phyloP scores from a whole-genome alignment of 2,797 vertebrate species.

The Poecilia wingei region DNA sequence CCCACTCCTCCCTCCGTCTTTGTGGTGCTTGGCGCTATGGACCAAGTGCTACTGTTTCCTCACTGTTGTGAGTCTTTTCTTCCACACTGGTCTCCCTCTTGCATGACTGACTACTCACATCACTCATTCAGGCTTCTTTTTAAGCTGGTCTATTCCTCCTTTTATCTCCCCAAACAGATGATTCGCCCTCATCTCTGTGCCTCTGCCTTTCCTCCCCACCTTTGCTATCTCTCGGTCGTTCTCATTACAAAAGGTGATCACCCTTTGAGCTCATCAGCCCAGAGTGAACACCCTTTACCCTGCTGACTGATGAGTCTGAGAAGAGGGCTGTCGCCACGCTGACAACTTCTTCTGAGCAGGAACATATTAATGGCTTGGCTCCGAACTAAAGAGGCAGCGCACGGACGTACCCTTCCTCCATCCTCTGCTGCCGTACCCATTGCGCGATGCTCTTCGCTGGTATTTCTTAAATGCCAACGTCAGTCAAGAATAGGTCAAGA shows the following conservation, averaged over 20 bases:
- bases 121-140: constrained; percentile 34
- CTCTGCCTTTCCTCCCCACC: constrained; percentile 37
- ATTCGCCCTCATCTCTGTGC: constrained; percentile 33
- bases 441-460: constrained; percentile 60
- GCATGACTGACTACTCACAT: constrained; percentile 22
- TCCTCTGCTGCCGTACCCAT: constrained; percentile 49
- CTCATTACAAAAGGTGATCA: constrained; percentile 75
- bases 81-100: background rate
- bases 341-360: constrained; percentile 71
- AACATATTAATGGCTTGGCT: constrained; percentile 70
- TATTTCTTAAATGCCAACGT: constrained; percentile 84
- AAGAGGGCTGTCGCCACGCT: constrained; percentile 55
- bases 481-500: constrained; percentile 83
- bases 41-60: background rate
- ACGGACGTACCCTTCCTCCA: constrained; percentile 24
- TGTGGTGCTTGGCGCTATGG: constrained; percentile 11
- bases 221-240: constrained; percentile 43
- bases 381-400: constrained; percentile 54
- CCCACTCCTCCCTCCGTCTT: background rate
- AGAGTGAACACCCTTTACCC: constrained; percentile 51
- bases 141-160: constrained; percentile 30
- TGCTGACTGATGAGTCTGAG: constrained; percentile 65
- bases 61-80: constrained; percentile 1
- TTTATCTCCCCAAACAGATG: constrained; percentile 56
- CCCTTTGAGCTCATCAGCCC: constrained; percentile 73